A percentile compares a stretch with the other conserved stretches of the same genome.
These are phyloP conservation scores for Microtus pennsylvanicus DNA, from an alignment of 2,113 vertebrate genomes.

Conservation along the genomic window DNA sequence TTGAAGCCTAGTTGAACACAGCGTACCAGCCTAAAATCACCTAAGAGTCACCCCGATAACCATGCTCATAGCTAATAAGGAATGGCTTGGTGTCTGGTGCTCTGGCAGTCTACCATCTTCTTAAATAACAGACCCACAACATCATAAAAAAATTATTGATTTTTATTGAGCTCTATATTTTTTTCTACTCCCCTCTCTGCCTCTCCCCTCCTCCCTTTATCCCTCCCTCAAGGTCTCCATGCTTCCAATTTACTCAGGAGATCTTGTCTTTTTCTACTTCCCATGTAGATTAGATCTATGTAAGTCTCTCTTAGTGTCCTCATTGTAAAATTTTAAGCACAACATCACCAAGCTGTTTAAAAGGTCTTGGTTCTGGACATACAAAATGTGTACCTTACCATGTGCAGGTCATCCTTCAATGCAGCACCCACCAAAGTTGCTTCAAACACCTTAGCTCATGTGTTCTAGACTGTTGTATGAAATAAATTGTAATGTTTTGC, in stretches of 20 bases:
- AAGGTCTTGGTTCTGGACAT: background rate
- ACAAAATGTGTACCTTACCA: background rate
- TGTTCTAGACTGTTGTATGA: background rate
- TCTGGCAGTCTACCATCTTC: background rate
- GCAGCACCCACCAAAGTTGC: background rate
- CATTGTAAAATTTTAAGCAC: background rate
- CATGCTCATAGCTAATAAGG: background rate
- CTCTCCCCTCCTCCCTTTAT: too few species aligned
- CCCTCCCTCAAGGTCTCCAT: too few species aligned
- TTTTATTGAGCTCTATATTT: too few species aligned
- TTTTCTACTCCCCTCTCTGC: too few species aligned
- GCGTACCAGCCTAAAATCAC: background rate
- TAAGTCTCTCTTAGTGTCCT: too few species aligned
- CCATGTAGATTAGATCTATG: too few species aligned
- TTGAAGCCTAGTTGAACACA: constrained; percentile 1
- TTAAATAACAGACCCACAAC: background rate
- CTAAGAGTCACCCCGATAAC: background rate
- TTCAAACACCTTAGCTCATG: background rate
- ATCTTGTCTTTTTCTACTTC: too few species aligned
- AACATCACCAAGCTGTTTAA: background rate
- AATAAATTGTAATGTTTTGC: background rate
- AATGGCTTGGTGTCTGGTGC: background rate
- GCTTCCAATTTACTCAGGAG: too few species aligned
- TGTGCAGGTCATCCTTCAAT: background rate
- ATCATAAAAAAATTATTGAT: background rate